phyloP scores from a whole-genome alignment of 2,888 invertebrate species.

The Lycophotia porphyrea region DNA sequence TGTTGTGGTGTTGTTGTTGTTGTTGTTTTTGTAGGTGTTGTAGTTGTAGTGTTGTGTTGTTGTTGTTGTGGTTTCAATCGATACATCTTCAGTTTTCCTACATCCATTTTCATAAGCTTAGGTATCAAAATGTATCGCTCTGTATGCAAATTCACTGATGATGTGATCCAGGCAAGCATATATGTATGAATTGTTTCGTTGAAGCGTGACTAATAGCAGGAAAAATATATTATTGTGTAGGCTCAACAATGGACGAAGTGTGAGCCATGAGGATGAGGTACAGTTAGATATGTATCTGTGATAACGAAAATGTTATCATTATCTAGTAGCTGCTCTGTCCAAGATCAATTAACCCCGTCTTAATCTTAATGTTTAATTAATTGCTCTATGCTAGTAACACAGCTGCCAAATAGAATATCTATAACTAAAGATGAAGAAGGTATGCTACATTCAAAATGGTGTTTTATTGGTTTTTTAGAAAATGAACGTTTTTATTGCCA shows the following conservation, averaged over 20 bases:
- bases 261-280: not conserved
- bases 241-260: slow-evolving; percentile 28
- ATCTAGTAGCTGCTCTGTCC: not conserved
- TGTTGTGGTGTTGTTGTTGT: too few relatives aligned
- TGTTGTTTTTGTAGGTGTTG: too few relatives aligned
- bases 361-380: not conserved
- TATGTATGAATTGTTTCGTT: slow-evolving; percentile 23
- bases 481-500: not conserved
- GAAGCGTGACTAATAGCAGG: slow-evolving; percentile 40
- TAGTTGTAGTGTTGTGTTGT: too few relatives aligned
- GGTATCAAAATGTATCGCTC: not conserved
- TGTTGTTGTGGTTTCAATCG: too few relatives aligned
- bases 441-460: not conserved
- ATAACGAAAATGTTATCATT: slow-evolving; percentile 18
- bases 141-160: slow-evolving; percentile 6
- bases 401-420: not conserved
- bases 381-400: not conserved
- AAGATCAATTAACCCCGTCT: not conserved
- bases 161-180: slow-evolving; percentile 10
- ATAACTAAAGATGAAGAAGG: not conserved
- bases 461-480: not conserved
- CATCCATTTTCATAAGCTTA: not conserved
- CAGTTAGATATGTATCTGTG: not conserved
- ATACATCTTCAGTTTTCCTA: not conserved
- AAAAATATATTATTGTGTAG: slow-evolving; percentile 8